Evolutionary conservation across 2,888 invertebrate species (phyloP), one percentile per base, ranked within the genome.

Genomic region (Strigamia transsilvanica): DNA sequence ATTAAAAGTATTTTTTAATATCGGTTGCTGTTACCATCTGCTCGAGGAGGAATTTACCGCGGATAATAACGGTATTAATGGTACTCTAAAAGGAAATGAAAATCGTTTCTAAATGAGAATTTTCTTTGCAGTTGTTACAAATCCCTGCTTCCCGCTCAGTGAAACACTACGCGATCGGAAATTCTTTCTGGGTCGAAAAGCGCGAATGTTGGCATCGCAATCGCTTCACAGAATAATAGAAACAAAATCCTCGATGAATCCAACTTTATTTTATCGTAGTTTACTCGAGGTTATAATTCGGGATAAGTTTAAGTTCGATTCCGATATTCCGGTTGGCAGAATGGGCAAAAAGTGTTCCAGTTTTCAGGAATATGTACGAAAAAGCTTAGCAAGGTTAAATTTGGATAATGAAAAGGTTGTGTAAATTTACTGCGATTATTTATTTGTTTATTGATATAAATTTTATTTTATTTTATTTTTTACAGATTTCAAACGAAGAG

Each of bases 1-100:
- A 7, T 7, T 92, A 0, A 89, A 89, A 83, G 90, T 91, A 0
- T 87, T 96, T 0, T 93, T 94, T 85, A 93, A 93, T 86, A 93
- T 97, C 51, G 95, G 96, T 0, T 98, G 97, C 87, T 97, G 97
- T 87, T 97, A 96, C 88, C 95, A 97, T 88, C 90, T 94, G 1
- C 88, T 97, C 23, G 90, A 90, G 0, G 94, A 94, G 85, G 87
- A 89, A 84, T 90, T 88, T 85, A 87, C 88, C 0, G 73, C 83
- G 0, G 85, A 86, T 61, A 87, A 61, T 61, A 61, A 61, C 7
- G 61, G 61, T 61, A 2, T 27, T 27, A 27, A 5, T 38, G 2
- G 10, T 38, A 10, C 12, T 4, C 3, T 51, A 6, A 51, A 10
- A 18, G 12, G 6, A 18, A 13, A 13, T 3, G 3, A 12, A 18